Evolutionary conservation across 2,113 vertebrate genomes (phyloP).

Genomic region (Strigops habroptila): DNA sequence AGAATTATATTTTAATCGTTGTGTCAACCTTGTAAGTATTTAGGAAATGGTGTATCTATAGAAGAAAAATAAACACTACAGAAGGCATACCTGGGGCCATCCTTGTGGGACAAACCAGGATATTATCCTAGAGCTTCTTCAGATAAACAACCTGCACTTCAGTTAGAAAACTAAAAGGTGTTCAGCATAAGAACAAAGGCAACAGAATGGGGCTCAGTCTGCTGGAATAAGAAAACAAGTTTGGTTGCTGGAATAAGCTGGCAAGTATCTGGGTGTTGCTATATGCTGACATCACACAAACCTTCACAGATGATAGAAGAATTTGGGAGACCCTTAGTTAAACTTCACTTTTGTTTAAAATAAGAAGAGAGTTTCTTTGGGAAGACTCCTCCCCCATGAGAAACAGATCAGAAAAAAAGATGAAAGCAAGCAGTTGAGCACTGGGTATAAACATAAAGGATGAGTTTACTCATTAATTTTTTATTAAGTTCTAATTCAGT

Average conservation of each 20-base stretch:
- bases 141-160: background rate
- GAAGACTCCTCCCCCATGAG: background rate
- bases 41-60: background rate
- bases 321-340: background rate
- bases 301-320: background rate
- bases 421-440: background rate
- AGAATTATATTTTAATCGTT: background rate
- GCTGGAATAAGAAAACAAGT: background rate
- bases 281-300: background rate
- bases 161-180: background rate
- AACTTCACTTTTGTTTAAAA: background rate
- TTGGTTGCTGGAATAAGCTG: background rate
- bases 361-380: background rate
- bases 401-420: background rate
- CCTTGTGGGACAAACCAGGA: background rate
- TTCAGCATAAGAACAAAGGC: background rate
- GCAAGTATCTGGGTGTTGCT: background rate
- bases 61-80: background rate
- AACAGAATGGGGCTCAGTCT: background rate
- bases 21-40: background rate
- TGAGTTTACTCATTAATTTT: background rate
- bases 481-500: background rate
- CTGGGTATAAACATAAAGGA: background rate
- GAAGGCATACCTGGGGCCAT: background rate
- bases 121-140: background rate